Percentiles rank a stretch among this genome's conserved stretches.
Conservation (phyloP, 2,113 vertebrate genomes). For the Ahaetulla prasina region DNA sequence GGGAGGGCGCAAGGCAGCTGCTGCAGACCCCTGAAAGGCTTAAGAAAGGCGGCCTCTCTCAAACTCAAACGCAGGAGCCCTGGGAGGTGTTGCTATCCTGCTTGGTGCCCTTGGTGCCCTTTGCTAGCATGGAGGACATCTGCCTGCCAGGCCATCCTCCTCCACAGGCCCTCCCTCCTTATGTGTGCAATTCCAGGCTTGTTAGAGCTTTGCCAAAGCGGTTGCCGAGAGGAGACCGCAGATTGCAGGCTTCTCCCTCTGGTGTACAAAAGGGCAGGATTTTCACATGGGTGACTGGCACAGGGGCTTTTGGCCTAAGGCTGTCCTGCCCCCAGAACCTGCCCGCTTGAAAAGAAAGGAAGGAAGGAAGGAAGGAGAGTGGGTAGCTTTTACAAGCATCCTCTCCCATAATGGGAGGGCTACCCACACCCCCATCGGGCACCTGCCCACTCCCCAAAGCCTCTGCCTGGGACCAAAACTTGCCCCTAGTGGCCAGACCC, state of each 20-base stretch:
- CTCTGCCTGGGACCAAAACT: not conserved
- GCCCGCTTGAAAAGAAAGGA: not conserved
- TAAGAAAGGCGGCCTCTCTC: no score
- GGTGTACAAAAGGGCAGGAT: not conserved
- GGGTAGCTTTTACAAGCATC: not conserved
- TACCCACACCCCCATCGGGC: not conserved
- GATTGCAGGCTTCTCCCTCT: not conserved
- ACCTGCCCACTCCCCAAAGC: not conserved
- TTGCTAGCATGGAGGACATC: not conserved
- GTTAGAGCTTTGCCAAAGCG: not conserved
- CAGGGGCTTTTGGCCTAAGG: not conserved
- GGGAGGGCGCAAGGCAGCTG: not conserved
- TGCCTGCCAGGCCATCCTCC: not conserved
- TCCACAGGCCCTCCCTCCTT: not conserved
- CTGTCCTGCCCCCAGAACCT: not conserved
- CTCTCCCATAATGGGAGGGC: not conserved
- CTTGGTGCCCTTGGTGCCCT: not conserved
- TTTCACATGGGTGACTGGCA: not conserved
- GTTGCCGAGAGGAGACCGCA: not conserved
- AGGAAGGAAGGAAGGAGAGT: fast-evolving
- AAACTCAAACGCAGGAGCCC: not conserved
- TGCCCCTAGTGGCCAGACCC: not conserved
- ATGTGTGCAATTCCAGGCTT: not conserved
- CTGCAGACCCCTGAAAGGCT: not conserved
- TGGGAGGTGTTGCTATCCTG: not conserved